Percentiles rank a stretch among this genome's conserved stretches.
These are phyloP conservation scores for Coilia nasus DNA, from an alignment of 2,797 vertebrate species.

Conservation along the genomic window DNA sequence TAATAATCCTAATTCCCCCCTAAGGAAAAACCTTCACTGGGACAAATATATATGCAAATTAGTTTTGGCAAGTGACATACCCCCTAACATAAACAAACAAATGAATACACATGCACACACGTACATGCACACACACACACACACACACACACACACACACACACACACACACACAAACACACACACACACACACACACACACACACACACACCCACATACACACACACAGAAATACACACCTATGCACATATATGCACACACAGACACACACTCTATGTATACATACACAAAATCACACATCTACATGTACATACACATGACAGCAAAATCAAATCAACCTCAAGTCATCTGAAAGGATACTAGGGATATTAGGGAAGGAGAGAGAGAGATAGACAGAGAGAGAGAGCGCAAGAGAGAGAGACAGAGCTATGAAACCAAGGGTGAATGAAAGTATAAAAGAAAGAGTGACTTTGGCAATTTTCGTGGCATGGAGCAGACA, in stretches of 20 bases:
- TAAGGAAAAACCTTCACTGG: conserved; percentile 28
- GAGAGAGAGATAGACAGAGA: conserved; percentile 58
- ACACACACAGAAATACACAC: conserved; percentile 30
- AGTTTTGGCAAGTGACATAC: conserved; percentile 48
- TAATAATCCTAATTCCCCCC: conserved; percentile 29
- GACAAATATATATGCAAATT: conserved; percentile 49
- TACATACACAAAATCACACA: conserved; percentile 40
- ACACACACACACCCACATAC: neutral
- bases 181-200: conserved; percentile 22
- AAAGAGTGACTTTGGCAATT: conserved; percentile 35
- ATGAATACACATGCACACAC: conserved; percentile 22
- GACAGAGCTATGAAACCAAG: conserved; percentile 33
- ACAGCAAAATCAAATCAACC: conserved; percentile 42
- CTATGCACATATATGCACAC: conserved; percentile 26
- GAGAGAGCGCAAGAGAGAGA: conserved; percentile 45
- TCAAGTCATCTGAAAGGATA: conserved; percentile 29
- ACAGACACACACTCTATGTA: neutral
- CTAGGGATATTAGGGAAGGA: conserved; percentile 48
- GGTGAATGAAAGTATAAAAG: conserved; percentile 8
- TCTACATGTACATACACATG: neutral
- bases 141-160: neutral
- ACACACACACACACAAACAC: conserved; percentile 35
- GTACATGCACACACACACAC: neutral
- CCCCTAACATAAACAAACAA: conserved; percentile 31
- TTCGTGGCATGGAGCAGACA: conserved; percentile 31